These are phyloP conservation scores for Andrena fulva DNA, from an alignment of 2,888 invertebrate species.

Conservation along the genomic window DNA sequence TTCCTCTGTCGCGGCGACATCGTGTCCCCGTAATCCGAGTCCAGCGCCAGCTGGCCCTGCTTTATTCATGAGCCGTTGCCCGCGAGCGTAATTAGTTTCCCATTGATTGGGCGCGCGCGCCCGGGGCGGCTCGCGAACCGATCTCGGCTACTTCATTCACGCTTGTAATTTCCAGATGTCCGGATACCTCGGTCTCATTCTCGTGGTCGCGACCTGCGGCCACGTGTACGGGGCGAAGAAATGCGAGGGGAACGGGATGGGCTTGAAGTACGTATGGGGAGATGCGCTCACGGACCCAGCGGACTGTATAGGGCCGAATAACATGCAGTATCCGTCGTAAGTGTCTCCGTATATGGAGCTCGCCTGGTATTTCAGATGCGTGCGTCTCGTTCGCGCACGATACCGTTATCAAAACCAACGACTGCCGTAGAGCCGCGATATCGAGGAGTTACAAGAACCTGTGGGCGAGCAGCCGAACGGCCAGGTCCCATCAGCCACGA, in stretches of 20 bases:
- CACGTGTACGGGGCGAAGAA: conserved; percentile 78
- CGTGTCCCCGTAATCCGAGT: conserved; percentile 28
- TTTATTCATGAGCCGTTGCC: conserved; percentile 50
- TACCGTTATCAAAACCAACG: conserved; percentile 47
- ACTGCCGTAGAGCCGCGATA: conserved; percentile 89
- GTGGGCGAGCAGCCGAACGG: conserved; percentile 90
- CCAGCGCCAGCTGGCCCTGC: conserved; percentile 22
- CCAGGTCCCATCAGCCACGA: conserved; percentile 87
- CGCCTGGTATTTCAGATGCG: conserved; percentile 13
- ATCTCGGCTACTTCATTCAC: conserved; percentile 2
- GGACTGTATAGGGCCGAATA: conserved; percentile 93
- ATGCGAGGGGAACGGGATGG: conserved; percentile 88
- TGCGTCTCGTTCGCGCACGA: neutral
- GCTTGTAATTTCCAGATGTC: conserved; percentile 75
- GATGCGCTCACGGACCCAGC: conserved; percentile 92
- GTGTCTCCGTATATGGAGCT: conserved; percentile 70
- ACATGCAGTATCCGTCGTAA: conserved; percentile 94
- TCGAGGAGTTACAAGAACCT: conserved; percentile 89
- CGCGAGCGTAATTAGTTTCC: conserved; percentile 34
- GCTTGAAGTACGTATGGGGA: conserved; percentile 94
- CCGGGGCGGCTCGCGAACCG: too few relatives aligned
- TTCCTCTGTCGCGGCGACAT: conserved; percentile 43
- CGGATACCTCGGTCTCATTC: conserved; percentile 75
- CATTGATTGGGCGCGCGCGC: conserved; percentile 18
- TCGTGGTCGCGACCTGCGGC: conserved; percentile 70